Conservation (phyloP, 1,140 invertebrate species). For the Zaprionus gabonicus region DNA sequence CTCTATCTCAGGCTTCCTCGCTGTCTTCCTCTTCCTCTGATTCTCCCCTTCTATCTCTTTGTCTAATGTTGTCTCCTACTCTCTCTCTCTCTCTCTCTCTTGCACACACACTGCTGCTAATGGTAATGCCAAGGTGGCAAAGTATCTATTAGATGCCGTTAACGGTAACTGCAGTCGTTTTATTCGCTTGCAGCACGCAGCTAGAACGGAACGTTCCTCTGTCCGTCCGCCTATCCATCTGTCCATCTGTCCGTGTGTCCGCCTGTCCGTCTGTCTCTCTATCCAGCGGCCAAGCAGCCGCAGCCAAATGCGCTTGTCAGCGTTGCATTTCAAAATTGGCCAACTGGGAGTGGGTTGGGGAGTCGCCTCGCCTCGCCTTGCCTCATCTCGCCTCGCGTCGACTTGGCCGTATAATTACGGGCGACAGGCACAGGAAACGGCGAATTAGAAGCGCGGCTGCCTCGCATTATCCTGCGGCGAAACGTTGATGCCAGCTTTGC, state of each 20-base stretch:
- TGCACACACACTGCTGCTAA: constrained; percentile 36
- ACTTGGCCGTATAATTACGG: constrained; percentile 58
- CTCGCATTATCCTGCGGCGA: constrained; percentile 71
- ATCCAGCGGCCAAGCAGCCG: constrained; percentile 22
- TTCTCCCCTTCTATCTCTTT: constrained; percentile 10
- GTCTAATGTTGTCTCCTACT: background rate
- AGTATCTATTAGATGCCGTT: constrained; percentile 82
- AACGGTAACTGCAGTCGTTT: constrained; percentile 72
- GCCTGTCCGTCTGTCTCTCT: background rate
- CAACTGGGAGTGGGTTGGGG: constrained; percentile 7
- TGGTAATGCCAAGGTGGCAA: constrained; percentile 74
- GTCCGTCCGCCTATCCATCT: background rate
- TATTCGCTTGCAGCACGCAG: constrained; percentile 75
- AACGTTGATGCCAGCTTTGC: constrained; percentile 35
- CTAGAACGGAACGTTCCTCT: background rate
- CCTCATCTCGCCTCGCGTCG: background rate
- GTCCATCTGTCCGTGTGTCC: background rate
- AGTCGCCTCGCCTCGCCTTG: background rate
- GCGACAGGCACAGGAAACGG: constrained; percentile 71
- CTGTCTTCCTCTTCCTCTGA: constrained; percentile 4
- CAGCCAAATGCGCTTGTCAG: constrained; percentile 62
- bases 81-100: constrained; percentile 19
- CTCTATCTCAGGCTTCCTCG: background rate
- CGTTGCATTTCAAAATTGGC: constrained; percentile 61
- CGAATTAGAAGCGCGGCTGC: constrained; percentile 61